A percentile compares a stretch with the other conserved stretches of the same genome.
These are phyloP conservation scores for Agrilus biguttatus DNA, from an alignment of 2,888 invertebrate genomes.

Conservation along the genomic window DNA sequence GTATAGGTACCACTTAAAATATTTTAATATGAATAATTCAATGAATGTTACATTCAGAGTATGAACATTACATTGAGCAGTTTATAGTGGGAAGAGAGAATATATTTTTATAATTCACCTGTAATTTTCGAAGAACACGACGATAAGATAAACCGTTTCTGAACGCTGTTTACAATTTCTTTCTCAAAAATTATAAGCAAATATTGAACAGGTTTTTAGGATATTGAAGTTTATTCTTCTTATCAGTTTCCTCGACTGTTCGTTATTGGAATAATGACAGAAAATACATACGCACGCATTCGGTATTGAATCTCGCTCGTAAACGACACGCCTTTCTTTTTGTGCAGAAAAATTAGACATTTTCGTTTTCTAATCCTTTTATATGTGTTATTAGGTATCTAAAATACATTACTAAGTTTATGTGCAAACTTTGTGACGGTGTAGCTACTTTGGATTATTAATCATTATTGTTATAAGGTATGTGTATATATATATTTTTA, in stretches of 20 bases:
- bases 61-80: too few relatives aligned
- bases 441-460: too few relatives aligned
- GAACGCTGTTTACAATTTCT: constrained; percentile 4
- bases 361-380: neutral
- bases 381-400: too few relatives aligned
- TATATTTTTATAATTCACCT: constrained; percentile 4
- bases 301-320: too few relatives aligned
- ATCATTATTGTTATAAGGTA: too few relatives aligned
- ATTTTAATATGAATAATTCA: too few relatives aligned
- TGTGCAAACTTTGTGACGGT: too few relatives aligned
- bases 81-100: too few relatives aligned
- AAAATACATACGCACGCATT: constrained; percentile 1
- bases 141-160: constrained; percentile 6
- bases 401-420: too few relatives aligned
- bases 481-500: too few relatives aligned
- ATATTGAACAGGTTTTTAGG: constrained; percentile 16
- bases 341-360: neutral
- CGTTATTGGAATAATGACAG: constrained; percentile 11
- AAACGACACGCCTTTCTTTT: constrained; percentile 9
- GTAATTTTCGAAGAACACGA: constrained; percentile 2
- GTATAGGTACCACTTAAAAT: too few relatives aligned
- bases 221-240: constrained; percentile 12
- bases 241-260: constrained; percentile 12
- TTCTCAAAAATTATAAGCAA: constrained; percentile 7
- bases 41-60: too few relatives aligned